phyloP scores from a whole-genome alignment of 2,797 vertebrate genomes.

The Enteromius viviparus region DNA sequence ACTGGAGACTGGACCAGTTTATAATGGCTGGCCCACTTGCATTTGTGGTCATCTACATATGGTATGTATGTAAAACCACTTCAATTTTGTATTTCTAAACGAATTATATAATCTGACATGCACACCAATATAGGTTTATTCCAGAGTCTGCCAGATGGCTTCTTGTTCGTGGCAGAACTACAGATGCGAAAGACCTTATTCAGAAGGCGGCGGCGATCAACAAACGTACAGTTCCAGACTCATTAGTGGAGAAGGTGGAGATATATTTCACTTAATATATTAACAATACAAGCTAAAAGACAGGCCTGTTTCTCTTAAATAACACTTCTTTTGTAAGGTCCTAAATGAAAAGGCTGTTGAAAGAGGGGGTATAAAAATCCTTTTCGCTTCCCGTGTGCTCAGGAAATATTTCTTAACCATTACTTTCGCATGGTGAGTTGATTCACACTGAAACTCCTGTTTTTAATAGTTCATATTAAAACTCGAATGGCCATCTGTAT shows the following conservation, averaged over 20 bases:
- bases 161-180: slow-evolving; percentile 69
- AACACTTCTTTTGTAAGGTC: slow-evolving; percentile 64
- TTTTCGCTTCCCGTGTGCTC: slow-evolving; percentile 76
- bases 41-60: slow-evolving; percentile 72
- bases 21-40: slow-evolving; percentile 67
- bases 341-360: slow-evolving; percentile 62
- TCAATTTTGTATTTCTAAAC: not conserved
- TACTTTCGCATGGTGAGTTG: slow-evolving; percentile 77
- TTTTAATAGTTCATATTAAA: not conserved
- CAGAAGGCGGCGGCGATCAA: slow-evolving; percentile 80
- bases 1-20: slow-evolving; percentile 84
- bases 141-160: slow-evolving; percentile 88
- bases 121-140: slow-evolving; percentile 73
- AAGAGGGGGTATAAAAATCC: slow-evolving; percentile 68
- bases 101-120: not conserved
- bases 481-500: not conserved
- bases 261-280: not conserved
- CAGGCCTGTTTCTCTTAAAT: not conserved
- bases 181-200: slow-evolving; percentile 79
- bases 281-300: not conserved
- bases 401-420: slow-evolving; percentile 78
- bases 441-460: not conserved
- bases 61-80: slow-evolving; percentile 67
- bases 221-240: slow-evolving; percentile 69
- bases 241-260: slow-evolving; percentile 77